A percentile compares a stretch with the other conserved stretches of the same genome.
Evolutionary conservation across 2,113 vertebrate species (phyloP).

Genomic region (Mesembrinibis cayennensis): DNA sequence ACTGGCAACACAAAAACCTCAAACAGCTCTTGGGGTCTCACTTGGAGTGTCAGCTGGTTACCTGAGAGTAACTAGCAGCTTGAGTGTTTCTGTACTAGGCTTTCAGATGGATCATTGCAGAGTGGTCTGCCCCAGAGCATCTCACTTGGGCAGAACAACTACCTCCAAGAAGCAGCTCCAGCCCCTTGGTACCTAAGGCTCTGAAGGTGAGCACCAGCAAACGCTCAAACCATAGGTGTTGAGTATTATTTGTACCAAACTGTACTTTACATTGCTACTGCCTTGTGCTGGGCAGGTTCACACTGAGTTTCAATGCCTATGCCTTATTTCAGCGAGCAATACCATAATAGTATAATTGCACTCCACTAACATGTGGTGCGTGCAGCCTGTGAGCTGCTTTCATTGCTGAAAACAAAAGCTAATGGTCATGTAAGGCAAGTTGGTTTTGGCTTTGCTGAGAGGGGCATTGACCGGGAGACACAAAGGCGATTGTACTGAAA

Average conservation of each 20-base stretch:
- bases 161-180: neutral
- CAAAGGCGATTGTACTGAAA: conserved; percentile 21
- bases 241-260: neutral
- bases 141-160: neutral
- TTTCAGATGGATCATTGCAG: neutral
- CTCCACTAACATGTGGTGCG: rapidly evolving
- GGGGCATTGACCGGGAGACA: neutral
- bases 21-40: neutral
- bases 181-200: neutral
- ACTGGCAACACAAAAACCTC: neutral
- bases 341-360: neutral
- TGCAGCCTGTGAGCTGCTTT: neutral
- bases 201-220: neutral
- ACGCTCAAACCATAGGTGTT: neutral
- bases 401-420: neutral
- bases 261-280: neutral
- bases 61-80: neutral
- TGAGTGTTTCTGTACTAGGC: neutral
- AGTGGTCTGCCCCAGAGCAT: neutral
- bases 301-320: neutral
- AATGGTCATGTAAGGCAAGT: conserved; percentile 1
- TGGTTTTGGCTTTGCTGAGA: conserved; percentile 32
- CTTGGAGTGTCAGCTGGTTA: neutral
- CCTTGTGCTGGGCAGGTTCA: neutral
- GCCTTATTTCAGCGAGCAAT: neutral